Conservation (phyloP, 2,797 vertebrate species). For the Acanthurus tractus region DNA sequence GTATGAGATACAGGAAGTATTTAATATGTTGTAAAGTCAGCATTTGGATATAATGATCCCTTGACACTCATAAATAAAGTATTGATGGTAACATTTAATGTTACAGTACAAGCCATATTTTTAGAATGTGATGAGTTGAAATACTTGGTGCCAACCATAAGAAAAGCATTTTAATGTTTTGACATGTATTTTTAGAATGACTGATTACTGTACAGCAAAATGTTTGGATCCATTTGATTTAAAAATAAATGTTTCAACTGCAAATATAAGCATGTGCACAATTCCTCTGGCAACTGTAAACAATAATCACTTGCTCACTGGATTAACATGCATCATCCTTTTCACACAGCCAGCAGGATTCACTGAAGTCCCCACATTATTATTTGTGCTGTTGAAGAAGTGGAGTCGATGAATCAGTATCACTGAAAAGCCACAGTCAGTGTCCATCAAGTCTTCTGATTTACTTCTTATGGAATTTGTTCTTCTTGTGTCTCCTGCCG, state of each 20-base stretch:
- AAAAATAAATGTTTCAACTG: constrained; percentile 18
- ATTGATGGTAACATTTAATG: not conserved
- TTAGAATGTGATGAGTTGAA: not conserved
- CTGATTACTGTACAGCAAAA: constrained; percentile 9
- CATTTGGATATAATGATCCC: no score
- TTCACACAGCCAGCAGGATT: not conserved
- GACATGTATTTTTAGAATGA: not conserved
- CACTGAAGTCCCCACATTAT: constrained; percentile 1
- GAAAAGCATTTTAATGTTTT: constrained; percentile 18
- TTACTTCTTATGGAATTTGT: constrained; percentile 89
- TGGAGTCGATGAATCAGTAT: not conserved
- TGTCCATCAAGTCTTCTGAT: constrained; percentile 19
- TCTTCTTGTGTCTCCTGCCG: constrained; percentile 91
- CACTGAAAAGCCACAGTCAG: constrained; percentile 11
- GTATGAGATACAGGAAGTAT: not conserved
- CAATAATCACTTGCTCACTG: not conserved
- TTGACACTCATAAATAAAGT: no score
- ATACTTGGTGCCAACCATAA: not conserved
- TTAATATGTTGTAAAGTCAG: no score
- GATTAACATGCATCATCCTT: no score
- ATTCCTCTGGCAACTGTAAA: constrained; percentile 16
- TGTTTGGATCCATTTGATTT: not conserved
- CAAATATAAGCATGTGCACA: constrained; percentile 75
- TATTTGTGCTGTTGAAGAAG: not conserved
- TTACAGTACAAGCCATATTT: not conserved